These are phyloP conservation scores for Pygathrix nemaeus DNA, from an alignment of 2,113 vertebrate genomes.

Conservation along the genomic window DNA sequence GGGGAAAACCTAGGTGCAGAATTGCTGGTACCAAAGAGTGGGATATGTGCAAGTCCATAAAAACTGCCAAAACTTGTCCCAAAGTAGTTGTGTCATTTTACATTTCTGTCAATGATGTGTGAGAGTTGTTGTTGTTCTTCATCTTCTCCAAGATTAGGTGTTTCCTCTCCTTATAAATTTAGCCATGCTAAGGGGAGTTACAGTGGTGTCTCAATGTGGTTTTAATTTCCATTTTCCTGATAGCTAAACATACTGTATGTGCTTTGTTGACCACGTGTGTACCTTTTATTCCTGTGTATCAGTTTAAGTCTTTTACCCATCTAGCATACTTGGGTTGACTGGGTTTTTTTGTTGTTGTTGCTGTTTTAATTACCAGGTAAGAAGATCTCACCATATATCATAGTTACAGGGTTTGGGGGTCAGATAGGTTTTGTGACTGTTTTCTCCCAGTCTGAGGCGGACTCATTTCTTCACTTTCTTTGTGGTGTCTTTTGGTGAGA, in stretches of 20 bases:
- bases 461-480: neutral
- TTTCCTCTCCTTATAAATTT: too few species aligned
- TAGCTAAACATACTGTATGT: neutral
- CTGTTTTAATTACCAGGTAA: neutral
- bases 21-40: neutral
- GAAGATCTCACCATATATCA: neutral
- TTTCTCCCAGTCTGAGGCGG: neutral
- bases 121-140: too few species aligned
- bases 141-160: too few species aligned
- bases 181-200: neutral
- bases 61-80: neutral
- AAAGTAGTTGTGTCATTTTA: neutral
- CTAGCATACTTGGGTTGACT: neutral
- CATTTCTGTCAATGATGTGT: too few species aligned
- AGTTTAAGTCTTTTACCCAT: neutral
- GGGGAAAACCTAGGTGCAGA: neutral
- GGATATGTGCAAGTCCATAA: neutral
- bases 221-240: neutral
- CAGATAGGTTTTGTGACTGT: neutral
- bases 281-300: neutral
- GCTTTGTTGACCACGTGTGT: too few species aligned
- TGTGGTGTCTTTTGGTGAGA: neutral
- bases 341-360: neutral
- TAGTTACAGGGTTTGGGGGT: neutral
- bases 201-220: neutral